Evolutionary conservation across 2,888 invertebrate genomes (phyloP).

Genomic region (Drosophila yooni): DNA sequence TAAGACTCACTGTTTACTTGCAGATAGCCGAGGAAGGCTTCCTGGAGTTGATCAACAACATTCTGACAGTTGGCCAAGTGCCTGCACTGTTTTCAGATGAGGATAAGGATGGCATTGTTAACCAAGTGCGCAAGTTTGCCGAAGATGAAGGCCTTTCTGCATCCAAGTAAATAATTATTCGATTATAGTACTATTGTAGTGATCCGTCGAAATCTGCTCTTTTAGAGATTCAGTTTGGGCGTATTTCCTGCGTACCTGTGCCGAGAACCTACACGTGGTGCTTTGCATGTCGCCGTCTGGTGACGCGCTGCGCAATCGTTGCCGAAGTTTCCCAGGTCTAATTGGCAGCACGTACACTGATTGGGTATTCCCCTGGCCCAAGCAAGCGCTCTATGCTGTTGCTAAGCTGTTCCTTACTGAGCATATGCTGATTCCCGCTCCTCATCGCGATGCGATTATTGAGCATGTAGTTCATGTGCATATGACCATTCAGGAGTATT

Average conservation of each 20-base stretch:
- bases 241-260: conserved; percentile 91
- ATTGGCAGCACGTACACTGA: conserved; percentile 97
- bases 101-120: conserved; percentile 93
- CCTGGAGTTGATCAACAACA: conserved; percentile 95
- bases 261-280: conserved; percentile 95
- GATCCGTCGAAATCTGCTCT: not conserved
- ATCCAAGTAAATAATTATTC: conserved; percentile 87
- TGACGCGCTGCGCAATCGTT: conserved; percentile 92
- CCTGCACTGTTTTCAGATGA: conserved; percentile 95
- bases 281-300: conserved; percentile 95
- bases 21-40: conserved; percentile 92
- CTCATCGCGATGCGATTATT: conserved; percentile 89
- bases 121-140: conserved; percentile 89
- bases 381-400: conserved; percentile 94
- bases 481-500: conserved; percentile 89
- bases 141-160: conserved; percentile 90
- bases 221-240: conserved; percentile 93
- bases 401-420: conserved; percentile 93
- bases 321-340: conserved; percentile 95
- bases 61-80: conserved; percentile 94
- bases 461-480: conserved; percentile 95
- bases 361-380: conserved; percentile 97
- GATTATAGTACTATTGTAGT: not conserved
- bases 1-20: not conserved
- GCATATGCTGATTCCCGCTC: conserved; percentile 85